phyloP scores from a whole-genome alignment of 2,797 vertebrate species.

The Coregonus ussuriensis region DNA sequence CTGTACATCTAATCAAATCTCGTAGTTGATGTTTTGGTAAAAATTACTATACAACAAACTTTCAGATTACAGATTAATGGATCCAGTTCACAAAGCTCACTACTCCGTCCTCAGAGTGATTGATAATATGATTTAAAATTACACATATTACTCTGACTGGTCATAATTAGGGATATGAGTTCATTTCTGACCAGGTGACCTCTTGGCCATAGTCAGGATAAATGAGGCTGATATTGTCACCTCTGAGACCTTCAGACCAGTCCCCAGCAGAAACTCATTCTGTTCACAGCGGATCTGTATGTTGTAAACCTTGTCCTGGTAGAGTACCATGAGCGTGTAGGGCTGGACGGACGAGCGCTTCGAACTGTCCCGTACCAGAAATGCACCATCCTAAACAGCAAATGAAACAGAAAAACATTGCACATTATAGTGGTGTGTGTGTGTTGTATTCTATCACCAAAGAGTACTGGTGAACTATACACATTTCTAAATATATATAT shows the following conservation, averaged over 20 bases:
- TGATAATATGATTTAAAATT: not conserved
- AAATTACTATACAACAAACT: not conserved
- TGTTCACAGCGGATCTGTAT: constrained; percentile 85
- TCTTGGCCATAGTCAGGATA: not conserved
- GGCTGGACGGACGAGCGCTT: constrained; percentile 81
- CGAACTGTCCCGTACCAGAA: constrained; percentile 92
- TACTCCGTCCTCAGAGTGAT: not conserved
- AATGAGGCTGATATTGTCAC: constrained; percentile 60
- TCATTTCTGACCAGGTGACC: not conserved
- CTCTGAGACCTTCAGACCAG: constrained; percentile 87
- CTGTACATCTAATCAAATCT: not conserved
- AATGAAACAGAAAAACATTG: not conserved
- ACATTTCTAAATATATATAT: not conserved
- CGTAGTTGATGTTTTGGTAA: not conserved
- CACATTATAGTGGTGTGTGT: no score
- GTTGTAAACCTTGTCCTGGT: constrained; percentile 93
- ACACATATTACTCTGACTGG: not conserved
- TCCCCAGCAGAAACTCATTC: constrained; percentile 83
- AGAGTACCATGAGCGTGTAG: constrained; percentile 92
- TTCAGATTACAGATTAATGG: not conserved
- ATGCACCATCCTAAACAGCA: constrained; percentile 86
- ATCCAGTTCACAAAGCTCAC: not conserved
- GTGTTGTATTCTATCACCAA: not conserved
- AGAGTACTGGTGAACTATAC: not conserved
- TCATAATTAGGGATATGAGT: not conserved